A percentile compares a stretch with the other conserved stretches of the same genome.
These are phyloP conservation scores for Bombus balteatus DNA, from an alignment of 1,140 invertebrate genomes.

Conservation along the genomic window DNA sequence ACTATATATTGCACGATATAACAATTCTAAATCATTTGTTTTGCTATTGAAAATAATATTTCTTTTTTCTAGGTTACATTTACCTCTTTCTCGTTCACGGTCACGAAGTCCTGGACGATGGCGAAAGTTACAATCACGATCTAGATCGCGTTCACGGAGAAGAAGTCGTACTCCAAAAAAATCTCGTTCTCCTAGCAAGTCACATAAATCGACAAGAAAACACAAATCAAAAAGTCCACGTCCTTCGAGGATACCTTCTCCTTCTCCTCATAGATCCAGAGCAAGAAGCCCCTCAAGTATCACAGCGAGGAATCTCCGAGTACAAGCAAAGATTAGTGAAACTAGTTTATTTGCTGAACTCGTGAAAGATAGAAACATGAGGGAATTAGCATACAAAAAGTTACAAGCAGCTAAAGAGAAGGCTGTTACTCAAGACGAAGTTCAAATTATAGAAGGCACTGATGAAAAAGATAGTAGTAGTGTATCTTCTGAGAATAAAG, in stretches of 20 bases:
- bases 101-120: slow-evolving; percentile 78
- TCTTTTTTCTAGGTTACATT: slow-evolving; percentile 64
- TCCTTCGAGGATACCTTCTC: slow-evolving; percentile 78
- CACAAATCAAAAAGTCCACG: slow-evolving; percentile 80
- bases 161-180: slow-evolving; percentile 78
- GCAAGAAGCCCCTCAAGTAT: slow-evolving; percentile 80
- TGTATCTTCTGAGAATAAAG: slow-evolving; percentile 55
- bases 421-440: slow-evolving; percentile 77
- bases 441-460: slow-evolving; percentile 79
- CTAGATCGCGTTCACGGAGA: slow-evolving; percentile 78
- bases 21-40: background rate
- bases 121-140: slow-evolving; percentile 75
- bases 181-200: slow-evolving; percentile 79
- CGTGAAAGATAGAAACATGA: slow-evolving; percentile 91
- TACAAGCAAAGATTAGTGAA: slow-evolving; percentile 89
- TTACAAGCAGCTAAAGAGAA: slow-evolving; percentile 84
- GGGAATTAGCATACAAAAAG: slow-evolving; percentile 88
- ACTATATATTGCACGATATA: background rate
- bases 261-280: slow-evolving; percentile 74
- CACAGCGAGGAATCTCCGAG: slow-evolving; percentile 83
- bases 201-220: slow-evolving; percentile 76
- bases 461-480: slow-evolving; percentile 77
- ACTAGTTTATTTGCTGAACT: slow-evolving; percentile 94
- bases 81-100: slow-evolving; percentile 78
- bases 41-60: background rate